Conservation (phyloP, 2,113 vertebrate genomes). For the Paracanthobrama guichenoti region DNA sequence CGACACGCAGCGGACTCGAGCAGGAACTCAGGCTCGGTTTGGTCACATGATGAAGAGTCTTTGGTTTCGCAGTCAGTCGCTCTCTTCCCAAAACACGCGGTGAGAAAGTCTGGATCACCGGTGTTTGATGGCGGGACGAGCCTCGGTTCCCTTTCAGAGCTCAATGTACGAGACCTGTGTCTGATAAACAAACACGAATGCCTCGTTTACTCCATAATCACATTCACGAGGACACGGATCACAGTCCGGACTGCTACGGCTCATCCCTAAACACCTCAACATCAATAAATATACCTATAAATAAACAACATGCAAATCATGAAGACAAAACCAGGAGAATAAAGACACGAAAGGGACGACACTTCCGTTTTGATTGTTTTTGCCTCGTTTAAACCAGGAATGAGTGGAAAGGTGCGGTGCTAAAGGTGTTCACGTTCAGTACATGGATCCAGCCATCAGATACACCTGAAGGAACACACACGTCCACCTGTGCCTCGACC, state of each 20-base stretch:
- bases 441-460: too few relatives aligned
- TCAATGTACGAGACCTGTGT: too few relatives aligned
- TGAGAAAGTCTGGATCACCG: neutral
- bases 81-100: neutral
- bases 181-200: neutral
- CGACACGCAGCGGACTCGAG: too few relatives aligned
- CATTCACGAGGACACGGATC: slow-evolving; percentile 30
- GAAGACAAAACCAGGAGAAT: neutral
- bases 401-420: slow-evolving; percentile 19
- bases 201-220: slow-evolving; percentile 9
- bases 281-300: slow-evolving; percentile 56
- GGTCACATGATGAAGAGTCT: slow-evolving; percentile 54
- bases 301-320: slow-evolving; percentile 47
- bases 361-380: slow-evolving; percentile 9
- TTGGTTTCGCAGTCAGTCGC: slow-evolving; percentile 49
- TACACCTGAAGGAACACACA: too few relatives aligned
- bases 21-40: slow-evolving; percentile 30
- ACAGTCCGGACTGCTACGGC: neutral
- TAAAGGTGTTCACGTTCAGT: too few relatives aligned
- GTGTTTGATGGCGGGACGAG: neutral
- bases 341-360: neutral
- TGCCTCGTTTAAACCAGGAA: neutral
- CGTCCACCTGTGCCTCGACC: too few relatives aligned
- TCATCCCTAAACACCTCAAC: slow-evolving; percentile 5
- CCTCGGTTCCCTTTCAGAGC: slow-evolving; percentile 19